Percentiles rank a stretch among this genome's conserved stretches.
phyloP scores from a whole-genome alignment of 2,888 invertebrate species.

The Eustalomyia histrio region DNA sequence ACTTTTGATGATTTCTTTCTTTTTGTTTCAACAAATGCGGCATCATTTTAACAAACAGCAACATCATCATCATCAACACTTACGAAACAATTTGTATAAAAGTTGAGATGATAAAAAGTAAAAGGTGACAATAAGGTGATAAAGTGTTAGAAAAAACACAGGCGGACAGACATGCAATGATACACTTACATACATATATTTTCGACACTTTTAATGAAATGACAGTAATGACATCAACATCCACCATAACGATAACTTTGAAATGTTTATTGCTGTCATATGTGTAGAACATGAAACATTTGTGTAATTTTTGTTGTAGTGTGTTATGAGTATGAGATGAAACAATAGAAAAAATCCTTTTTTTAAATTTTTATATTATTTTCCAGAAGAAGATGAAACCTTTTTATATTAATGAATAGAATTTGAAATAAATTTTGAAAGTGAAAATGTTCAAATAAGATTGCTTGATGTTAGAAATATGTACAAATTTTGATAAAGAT shows the following conservation, averaged over 20 bases:
- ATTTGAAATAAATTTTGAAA: constrained; percentile 56
- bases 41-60: constrained; percentile 36
- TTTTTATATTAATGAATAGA: constrained; percentile 51
- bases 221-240: constrained; percentile 67
- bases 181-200: constrained; percentile 25
- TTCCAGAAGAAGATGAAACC: constrained; percentile 30
- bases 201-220: constrained; percentile 76
- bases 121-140: constrained; percentile 63
- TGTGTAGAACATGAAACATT: constrained; percentile 7
- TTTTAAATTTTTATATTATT: constrained; percentile 50
- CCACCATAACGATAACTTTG: constrained; percentile 67
- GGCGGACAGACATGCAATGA: background rate
- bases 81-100: constrained; percentile 55
- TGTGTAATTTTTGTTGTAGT: constrained; percentile 7
- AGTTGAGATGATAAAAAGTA: constrained; percentile 25
- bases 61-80: constrained; percentile 18
- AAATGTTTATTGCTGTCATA: constrained; percentile 75
- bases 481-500: background rate
- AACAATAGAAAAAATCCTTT: constrained; percentile 62
- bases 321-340: constrained; percentile 15
- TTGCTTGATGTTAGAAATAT: background rate
- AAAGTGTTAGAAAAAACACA: constrained; percentile 30
- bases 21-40: constrained; percentile 47
- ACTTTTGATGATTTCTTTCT: constrained; percentile 24
- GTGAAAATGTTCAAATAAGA: constrained; percentile 22